A percentile compares a stretch with the other conserved stretches of the same genome.
Evolutionary conservation across 2,113 vertebrate genomes (phyloP).

Genomic region (Symphodus melops): DNA sequence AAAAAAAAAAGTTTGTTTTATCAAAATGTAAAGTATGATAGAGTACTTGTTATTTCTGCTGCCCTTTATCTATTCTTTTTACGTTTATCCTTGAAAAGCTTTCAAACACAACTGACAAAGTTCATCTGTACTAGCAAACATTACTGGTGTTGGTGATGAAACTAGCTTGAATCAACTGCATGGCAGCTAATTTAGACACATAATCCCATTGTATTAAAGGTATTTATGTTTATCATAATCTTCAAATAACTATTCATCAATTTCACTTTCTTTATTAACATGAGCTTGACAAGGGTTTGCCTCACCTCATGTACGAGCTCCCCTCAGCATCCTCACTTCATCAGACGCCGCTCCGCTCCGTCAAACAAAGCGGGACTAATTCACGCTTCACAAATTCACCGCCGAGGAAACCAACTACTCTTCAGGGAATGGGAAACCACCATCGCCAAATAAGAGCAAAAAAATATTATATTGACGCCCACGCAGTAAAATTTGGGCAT

Average conservation of each 20-base stretch:
- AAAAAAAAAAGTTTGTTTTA: too few relatives aligned
- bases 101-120: too few relatives aligned
- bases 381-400: slow-evolving; percentile 2
- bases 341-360: slow-evolving; percentile 4
- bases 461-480: neutral
- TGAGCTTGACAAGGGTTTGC: neutral
- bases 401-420: neutral
- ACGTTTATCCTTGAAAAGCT: too few relatives aligned
- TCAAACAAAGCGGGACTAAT: neutral
- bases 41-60: too few relatives aligned
- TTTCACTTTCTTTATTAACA: neutral
- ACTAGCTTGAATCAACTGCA: neutral
- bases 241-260: neutral
- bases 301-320: neutral
- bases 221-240: neutral
- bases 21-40: too few relatives aligned
- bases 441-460: slow-evolving; percentile 11
- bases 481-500: neutral
- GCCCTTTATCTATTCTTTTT: too few relatives aligned
- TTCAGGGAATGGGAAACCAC: neutral
- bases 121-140: neutral
- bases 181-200: neutral
- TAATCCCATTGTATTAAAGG: neutral
- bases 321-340: slow-evolving; percentile 30
- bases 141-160: neutral